A percentile compares a stretch with the other conserved stretches of the same genome.
These are phyloP conservation scores for Eulemur macaco DNA, from an alignment of 2,113 vertebrate species.

Conservation along the genomic window DNA sequence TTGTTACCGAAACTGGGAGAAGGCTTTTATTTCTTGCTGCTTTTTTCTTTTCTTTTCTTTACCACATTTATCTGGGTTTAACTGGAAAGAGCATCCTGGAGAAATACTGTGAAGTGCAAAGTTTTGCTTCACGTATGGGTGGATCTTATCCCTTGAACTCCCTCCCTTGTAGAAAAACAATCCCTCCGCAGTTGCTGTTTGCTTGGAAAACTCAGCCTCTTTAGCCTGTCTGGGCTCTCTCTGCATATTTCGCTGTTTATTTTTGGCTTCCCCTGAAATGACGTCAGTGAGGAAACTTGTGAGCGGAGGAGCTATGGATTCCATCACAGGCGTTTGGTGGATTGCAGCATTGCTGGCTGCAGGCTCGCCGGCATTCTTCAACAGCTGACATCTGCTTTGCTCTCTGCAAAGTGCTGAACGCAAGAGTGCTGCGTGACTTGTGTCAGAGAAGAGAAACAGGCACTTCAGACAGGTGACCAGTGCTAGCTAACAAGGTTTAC, in stretches of 20 bases:
- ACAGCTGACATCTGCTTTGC: constrained; percentile 78
- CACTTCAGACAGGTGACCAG: not conserved
- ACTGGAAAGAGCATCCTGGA: constrained; percentile 69
- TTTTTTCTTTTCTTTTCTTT: constrained; percentile 25
- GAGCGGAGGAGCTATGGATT: constrained; percentile 68
- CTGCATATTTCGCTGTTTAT: constrained; percentile 72
- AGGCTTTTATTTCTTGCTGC: not conserved
- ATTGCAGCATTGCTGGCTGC: constrained; percentile 73
- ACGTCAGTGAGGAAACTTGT: constrained; percentile 81
- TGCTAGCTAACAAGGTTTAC: rapidly evolving
- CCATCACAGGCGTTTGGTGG: constrained; percentile 73
- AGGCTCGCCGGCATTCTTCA: constrained; percentile 69
- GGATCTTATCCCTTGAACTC: not conserved
- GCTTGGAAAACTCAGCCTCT: constrained; percentile 52
- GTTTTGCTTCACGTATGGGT: constrained; percentile 61
- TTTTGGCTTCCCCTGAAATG: constrained; percentile 74
- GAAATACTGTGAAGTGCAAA: constrained; percentile 64
- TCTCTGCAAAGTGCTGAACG: constrained; percentile 76
- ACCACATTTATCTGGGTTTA: constrained; percentile 69
- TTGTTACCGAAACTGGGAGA: constrained; percentile 64
- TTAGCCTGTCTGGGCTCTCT: constrained; percentile 56
- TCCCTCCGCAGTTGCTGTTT: constrained; percentile 57
- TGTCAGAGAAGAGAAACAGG: constrained; percentile 64
- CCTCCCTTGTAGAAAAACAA: constrained; percentile 38
- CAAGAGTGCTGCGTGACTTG: constrained; percentile 31